These are phyloP conservation scores for Schizopygopsis pylzovi DNA, from an alignment of 2,797 vertebrate genomes.

Conservation along the genomic window DNA sequence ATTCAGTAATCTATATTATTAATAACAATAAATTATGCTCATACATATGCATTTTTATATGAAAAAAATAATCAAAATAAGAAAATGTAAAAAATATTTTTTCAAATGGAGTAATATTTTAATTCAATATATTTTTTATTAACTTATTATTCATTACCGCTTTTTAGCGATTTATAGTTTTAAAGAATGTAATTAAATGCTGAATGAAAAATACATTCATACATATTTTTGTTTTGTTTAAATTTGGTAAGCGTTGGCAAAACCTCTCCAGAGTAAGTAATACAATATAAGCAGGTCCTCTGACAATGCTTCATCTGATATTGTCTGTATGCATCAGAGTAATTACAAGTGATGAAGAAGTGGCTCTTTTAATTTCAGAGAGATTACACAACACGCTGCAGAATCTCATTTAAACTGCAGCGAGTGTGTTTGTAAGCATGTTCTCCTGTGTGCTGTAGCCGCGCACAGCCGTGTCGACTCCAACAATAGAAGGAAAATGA, in stretches of 20 bases:
- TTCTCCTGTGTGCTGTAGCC: not conserved
- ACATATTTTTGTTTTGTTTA: not conserved
- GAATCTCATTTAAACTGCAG: not conserved
- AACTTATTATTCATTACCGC: not conserved
- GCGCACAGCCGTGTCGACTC: not conserved
- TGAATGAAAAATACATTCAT: not conserved
- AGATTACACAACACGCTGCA: not conserved
- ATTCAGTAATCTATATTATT: not conserved
- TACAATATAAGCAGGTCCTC: not conserved
- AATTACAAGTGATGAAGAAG: conserved; percentile 24
- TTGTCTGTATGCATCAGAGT: not conserved
- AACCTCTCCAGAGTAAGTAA: not conserved
- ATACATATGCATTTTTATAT: not conserved
- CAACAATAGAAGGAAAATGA: conserved; percentile 48
- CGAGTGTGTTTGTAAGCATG: not conserved
- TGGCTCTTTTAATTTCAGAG: conserved; percentile 14
- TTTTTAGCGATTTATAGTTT: not conserved
- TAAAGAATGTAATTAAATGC: not conserved
- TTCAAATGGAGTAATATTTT: not conserved
- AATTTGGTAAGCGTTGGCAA: not conserved
- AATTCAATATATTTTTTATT: not conserved
- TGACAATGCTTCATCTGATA: not conserved
- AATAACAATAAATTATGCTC: not conserved
- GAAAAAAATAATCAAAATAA: not conserved
- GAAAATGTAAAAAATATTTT: not conserved